Evolutionary conservation across 1,140 invertebrate genomes (phyloP), one percentile per base, ranked within the genome.

Genomic region (Globodera ellingtonae): DNA sequence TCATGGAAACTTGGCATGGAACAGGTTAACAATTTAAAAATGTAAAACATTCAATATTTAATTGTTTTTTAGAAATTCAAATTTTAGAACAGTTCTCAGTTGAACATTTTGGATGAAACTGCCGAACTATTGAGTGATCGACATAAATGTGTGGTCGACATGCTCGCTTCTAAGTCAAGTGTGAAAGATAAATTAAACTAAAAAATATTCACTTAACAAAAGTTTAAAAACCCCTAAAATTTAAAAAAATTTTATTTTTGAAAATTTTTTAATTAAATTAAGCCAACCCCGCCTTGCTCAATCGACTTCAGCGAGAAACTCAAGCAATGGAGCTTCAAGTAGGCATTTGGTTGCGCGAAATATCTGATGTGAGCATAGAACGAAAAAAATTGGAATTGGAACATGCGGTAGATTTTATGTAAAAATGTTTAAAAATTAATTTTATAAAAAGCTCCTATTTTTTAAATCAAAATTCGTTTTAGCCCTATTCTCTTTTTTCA

Each of bases 91-190:
- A 70, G 62, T n/a, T 78, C 59, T 6, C 78, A 79, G 62, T 21
- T 79, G 35, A 62, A 79, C 5, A 79, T 79, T 78, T 78, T 79
- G 59, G 46, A 62, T 78, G 70, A 52, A 62, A 79, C 78, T 59
- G 71, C 78, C 3, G 75, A 65, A 48, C 46, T 62, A 8, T 56
- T 79, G 21, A 47, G 46, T 48, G 62, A 18, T 8, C 71, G 78
- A 5, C 78, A 79, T 35, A 78, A 79, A 52, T 59, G 18, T 6
- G 56, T 79, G 21, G 74, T 35, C 2, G 50, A 79, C 6, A 62
- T 78, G 24, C 73, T 79, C 4, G 78, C 78, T 59, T 46, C 50
- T 3, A 47, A 72, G 50, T 15, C 10, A 18, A 18, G 50, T 72
- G 18, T 35, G 15, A 52, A 3, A 18, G 7, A 67, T 46, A 62